phyloP scores from a whole-genome alignment of 2,113 vertebrate species.

The Diadophis punctatus region DNA sequence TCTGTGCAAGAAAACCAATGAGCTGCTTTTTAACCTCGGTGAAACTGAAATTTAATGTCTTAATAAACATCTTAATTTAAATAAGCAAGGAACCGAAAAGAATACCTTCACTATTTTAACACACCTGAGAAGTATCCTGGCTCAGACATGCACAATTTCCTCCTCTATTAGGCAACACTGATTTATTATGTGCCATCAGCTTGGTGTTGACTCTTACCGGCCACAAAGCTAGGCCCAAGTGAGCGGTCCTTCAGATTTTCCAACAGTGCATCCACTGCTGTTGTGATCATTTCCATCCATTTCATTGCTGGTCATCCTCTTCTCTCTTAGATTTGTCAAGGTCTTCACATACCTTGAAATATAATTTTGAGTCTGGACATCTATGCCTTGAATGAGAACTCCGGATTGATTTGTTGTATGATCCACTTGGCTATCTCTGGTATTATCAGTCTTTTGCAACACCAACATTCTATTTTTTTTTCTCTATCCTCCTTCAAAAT shows the following conservation, averaged over 20 bases:
- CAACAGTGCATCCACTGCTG: not conserved
- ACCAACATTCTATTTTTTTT: not conserved
- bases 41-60: not conserved
- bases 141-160: too few relatives aligned
- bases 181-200: not conserved
- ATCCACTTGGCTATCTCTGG: not conserved
- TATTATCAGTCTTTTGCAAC: not conserved
- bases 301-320: not conserved
- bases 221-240: not conserved
- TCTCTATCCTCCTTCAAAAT: not conserved
- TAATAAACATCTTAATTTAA: not conserved
- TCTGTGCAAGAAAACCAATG: not conserved
- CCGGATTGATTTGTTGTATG: not conserved
- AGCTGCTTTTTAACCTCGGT: not conserved
- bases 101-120: not conserved
- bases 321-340: not conserved
- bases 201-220: not conserved
- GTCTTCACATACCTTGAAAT: not conserved
- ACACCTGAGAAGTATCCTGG: not conserved
- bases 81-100: not conserved
- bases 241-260: not conserved
- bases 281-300: not conserved
- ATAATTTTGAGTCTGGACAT: not conserved
- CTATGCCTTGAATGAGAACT: not conserved
- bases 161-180: not conserved